These are phyloP conservation scores for Taeniopygia guttata DNA, from an alignment of 2,797 vertebrate genomes.

Conservation along the genomic window DNA sequence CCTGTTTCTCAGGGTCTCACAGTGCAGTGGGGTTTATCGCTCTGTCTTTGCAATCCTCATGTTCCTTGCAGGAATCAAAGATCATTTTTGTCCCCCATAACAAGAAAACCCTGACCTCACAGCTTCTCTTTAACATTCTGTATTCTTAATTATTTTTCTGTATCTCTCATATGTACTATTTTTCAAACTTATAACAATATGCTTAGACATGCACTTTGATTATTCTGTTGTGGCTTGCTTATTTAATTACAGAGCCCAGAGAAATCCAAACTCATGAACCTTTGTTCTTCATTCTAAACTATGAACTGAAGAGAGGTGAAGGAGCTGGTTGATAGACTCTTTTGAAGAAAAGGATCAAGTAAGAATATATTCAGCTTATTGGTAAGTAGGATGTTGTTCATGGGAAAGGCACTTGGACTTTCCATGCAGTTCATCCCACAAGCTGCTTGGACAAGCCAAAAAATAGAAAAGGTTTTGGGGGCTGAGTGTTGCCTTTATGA, in stretches of 20 bases:
- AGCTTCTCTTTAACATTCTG: background rate
- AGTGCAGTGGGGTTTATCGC: accelerated
- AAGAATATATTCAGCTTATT: background rate
- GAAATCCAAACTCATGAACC: background rate
- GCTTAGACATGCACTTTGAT: background rate
- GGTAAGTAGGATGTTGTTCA: background rate
- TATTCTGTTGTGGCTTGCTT: background rate
- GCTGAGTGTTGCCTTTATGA: too few species aligned
- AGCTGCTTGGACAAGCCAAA: background rate
- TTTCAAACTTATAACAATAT: background rate
- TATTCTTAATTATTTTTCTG: background rate
- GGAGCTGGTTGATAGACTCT: background rate
- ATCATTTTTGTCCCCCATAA: background rate
- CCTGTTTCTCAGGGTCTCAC: background rate
- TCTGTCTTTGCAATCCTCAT: background rate
- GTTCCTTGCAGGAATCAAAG: background rate
- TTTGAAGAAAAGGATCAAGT: background rate
- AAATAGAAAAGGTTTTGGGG: background rate
- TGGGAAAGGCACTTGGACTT: background rate
- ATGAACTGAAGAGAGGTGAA: background rate
- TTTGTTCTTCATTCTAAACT: background rate
- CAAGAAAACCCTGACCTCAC: background rate
- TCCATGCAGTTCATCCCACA: background rate
- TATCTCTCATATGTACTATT: background rate
- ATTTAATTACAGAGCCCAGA: background rate